These are phyloP conservation scores for Cryptotermes secundus DNA, from an alignment of 1,140 invertebrate genomes.

Conservation along the genomic window DNA sequence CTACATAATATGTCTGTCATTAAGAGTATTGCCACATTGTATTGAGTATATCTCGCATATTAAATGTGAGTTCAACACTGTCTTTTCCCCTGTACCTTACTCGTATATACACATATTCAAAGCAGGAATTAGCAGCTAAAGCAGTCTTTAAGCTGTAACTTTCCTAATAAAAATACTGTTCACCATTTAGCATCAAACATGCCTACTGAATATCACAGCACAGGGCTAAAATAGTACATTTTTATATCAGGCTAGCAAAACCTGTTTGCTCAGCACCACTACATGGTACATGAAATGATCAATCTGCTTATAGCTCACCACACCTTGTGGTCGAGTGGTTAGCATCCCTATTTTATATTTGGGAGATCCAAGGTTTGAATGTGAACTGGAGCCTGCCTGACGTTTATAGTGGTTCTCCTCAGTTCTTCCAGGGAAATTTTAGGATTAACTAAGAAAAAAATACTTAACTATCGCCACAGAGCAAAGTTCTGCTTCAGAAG, in stretches of 20 bases:
- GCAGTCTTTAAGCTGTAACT: background rate
- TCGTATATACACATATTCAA: background rate
- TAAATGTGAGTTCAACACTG: background rate
- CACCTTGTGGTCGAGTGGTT: background rate
- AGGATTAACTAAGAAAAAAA: no score
- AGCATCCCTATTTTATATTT: background rate
- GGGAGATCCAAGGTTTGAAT: background rate
- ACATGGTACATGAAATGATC: background rate
- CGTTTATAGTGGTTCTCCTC: no score
- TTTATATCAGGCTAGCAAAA: background rate
- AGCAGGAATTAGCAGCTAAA: background rate
- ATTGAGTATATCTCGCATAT: background rate
- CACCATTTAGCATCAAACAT: conserved; percentile 8
- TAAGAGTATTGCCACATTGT: background rate
- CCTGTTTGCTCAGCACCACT: background rate
- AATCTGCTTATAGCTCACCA: background rate
- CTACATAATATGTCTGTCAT: background rate
- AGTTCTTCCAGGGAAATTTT: no score
- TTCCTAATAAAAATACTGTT: conserved; percentile 14
- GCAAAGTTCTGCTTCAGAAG: no score
- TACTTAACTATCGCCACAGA: no score
- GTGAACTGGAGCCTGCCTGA: background rate
- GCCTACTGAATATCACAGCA: background rate
- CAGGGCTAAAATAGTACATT: background rate
- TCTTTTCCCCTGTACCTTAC: background rate